phyloP scores from a whole-genome alignment of 2,113 vertebrate genomes.

The Callopanchax toddi region DNA sequence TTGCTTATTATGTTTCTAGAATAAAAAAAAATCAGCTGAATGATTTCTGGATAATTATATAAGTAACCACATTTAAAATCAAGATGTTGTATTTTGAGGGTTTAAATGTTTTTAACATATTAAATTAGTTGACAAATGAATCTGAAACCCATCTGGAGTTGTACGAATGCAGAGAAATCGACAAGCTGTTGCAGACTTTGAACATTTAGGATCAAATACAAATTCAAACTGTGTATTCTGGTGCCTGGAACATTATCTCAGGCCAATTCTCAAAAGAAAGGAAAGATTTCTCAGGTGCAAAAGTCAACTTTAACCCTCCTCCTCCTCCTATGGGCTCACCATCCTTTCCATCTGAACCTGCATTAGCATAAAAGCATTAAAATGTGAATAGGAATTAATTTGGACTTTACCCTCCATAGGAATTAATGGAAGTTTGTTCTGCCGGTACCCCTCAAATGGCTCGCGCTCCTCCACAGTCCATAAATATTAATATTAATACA shows the following conservation, averaged over 20 bases:
- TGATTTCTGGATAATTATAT: too few relatives aligned
- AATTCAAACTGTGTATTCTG: conserved; percentile 13
- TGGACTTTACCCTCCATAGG: conserved; percentile 85
- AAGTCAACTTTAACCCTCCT: conserved; percentile 78
- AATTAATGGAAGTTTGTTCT: conserved; percentile 88
- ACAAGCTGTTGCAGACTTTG: conserved; percentile 10
- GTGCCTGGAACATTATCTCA: conserved; percentile 24
- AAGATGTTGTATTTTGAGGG: neutral
- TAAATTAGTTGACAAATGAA: conserved; percentile 1
- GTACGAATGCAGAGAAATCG: neutral
- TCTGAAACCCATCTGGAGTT: neutral
- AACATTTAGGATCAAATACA: conserved; percentile 32
- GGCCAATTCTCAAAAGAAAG: conserved; percentile 58
- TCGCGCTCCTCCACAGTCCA: conserved; percentile 81
- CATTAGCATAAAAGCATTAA: conserved; percentile 87
- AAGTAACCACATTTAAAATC: too few relatives aligned
- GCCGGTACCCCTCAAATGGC: conserved; percentile 75
- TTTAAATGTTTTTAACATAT: neutral
- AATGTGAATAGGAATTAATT: conserved; percentile 88
- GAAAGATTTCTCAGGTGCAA: conserved; percentile 70
- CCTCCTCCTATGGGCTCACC: conserved; percentile 73
- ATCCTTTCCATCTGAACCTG: conserved; percentile 68
- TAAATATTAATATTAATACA: conserved; percentile 89
- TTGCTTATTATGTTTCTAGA: too few relatives aligned
- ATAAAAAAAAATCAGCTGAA: too few relatives aligned